Conservation (phyloP, 1,140 invertebrate species). For the Agrilus planipennis region DNA sequence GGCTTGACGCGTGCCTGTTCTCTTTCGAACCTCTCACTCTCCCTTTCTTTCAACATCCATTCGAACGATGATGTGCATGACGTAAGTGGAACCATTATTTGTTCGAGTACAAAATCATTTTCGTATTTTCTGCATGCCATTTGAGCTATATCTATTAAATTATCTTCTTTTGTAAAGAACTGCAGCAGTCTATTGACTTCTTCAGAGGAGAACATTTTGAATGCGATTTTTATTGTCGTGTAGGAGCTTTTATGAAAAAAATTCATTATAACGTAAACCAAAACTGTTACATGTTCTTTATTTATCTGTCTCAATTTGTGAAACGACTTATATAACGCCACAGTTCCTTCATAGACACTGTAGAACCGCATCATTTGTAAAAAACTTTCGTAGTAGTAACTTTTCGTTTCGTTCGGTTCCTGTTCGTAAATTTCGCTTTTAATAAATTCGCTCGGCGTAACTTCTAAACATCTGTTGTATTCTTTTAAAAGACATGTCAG, state of each 20-base stretch:
- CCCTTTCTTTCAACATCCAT: constrained; percentile 20
- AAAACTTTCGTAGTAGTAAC: no score
- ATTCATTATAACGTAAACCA: constrained; percentile 21
- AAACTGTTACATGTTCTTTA: constrained; percentile 7
- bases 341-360: no score
- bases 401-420: no score
- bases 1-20: neutral
- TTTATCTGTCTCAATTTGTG: constrained; percentile 22
- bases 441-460: no score
- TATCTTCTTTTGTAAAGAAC: constrained; percentile 26
- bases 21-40: constrained; percentile 7
- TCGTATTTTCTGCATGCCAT: constrained; percentile 29
- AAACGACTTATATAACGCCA: no score
- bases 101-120: constrained; percentile 36
- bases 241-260: constrained; percentile 12
- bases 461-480: no score
- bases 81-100: constrained; percentile 35
- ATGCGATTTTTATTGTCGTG: constrained; percentile 28
- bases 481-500: no score
- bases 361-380: no score
- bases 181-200: constrained; percentile 29
- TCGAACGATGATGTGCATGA: constrained; percentile 33
- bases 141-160: constrained; percentile 15
- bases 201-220: constrained; percentile 31
- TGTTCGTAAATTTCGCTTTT: no score